Conservation (phyloP, 64 coral and sea anemone species). For the Cladopsammia gracilis region DNA sequence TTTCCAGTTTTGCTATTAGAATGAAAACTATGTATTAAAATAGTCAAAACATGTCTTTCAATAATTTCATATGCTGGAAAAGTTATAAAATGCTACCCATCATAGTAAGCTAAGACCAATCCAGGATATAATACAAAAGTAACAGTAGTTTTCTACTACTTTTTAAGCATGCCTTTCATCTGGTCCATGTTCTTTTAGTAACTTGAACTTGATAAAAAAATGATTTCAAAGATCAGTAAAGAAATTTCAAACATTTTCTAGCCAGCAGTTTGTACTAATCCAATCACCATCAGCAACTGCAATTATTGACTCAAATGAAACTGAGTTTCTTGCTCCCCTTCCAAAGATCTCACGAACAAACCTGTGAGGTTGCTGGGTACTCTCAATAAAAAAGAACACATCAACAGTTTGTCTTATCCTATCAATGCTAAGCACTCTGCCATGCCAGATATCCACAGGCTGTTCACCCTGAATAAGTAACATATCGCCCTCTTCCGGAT, state of each 20-base stretch:
- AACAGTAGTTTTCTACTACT: too few relatives aligned
- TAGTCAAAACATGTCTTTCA: too few relatives aligned
- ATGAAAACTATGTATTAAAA: too few relatives aligned
- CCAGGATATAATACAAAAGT: too few relatives aligned
- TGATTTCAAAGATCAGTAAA: not conserved
- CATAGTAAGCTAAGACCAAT: too few relatives aligned
- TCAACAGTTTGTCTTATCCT: slow-evolving; percentile 31
- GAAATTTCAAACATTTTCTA: slow-evolving; percentile 37
- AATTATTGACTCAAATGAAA: slow-evolving; percentile 51
- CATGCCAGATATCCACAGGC: slow-evolving; percentile 47
- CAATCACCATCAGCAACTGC: slow-evolving; percentile 32
- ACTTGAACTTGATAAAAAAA: not conserved
- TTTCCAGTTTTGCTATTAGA: too few relatives aligned
- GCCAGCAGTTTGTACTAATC: slow-evolving; percentile 25
- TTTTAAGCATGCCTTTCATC: too few relatives aligned
- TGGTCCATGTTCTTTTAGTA: not conserved
- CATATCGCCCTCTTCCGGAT: slow-evolving; percentile 64
- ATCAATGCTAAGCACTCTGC: slow-evolving; percentile 40
- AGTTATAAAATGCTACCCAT: too few relatives aligned
- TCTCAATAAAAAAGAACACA: slow-evolving; percentile 61
- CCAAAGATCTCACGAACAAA: slow-evolving; percentile 45
- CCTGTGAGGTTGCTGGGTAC: slow-evolving; percentile 4
- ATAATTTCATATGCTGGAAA: too few relatives aligned
- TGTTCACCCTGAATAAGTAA: slow-evolving; percentile 57
- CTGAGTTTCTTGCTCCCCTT: slow-evolving; percentile 38